phyloP scores from a whole-genome alignment of 2,888 invertebrate genomes.

The Megamerina dolium region DNA sequence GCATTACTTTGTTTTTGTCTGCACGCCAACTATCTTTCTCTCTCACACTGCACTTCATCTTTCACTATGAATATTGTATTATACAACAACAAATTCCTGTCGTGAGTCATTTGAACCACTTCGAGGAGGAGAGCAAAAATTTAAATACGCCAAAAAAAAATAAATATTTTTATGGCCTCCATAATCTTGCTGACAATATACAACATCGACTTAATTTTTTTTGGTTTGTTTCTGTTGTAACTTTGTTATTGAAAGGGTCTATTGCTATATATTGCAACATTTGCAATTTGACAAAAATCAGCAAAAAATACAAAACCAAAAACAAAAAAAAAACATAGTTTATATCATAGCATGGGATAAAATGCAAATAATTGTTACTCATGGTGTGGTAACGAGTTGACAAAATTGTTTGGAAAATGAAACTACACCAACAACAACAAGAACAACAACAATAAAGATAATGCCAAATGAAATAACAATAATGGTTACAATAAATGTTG shows the following conservation, averaged over 20 bases:
- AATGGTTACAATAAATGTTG: too few species aligned
- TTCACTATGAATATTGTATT: too few species aligned
- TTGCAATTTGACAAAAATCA: neutral
- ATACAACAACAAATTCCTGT: too few species aligned
- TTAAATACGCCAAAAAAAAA: too few species aligned
- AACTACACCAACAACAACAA: neutral
- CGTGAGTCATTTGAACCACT: too few species aligned
- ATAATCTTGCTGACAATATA: neutral
- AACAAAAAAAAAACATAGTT: neutral
- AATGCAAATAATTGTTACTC: neutral
- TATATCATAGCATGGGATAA: neutral
- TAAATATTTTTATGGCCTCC: neutral
- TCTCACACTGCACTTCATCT: too few species aligned
- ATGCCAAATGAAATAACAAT: too few species aligned
- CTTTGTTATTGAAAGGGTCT: slow-evolving; percentile 23
- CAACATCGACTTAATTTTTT: neutral
- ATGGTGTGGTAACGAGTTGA: neutral
- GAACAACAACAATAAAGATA: neutral
- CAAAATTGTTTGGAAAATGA: neutral
- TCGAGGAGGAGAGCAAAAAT: too few species aligned
- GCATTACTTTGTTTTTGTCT: too few species aligned
- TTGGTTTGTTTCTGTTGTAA: slow-evolving; percentile 19
- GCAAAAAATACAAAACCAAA: neutral
- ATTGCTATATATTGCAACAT: slow-evolving; percentile 3
- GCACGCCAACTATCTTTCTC: too few species aligned